Evolutionary conservation across 2,888 invertebrate genomes (phyloP).

Genomic region (Augochlorella aurata): DNA sequence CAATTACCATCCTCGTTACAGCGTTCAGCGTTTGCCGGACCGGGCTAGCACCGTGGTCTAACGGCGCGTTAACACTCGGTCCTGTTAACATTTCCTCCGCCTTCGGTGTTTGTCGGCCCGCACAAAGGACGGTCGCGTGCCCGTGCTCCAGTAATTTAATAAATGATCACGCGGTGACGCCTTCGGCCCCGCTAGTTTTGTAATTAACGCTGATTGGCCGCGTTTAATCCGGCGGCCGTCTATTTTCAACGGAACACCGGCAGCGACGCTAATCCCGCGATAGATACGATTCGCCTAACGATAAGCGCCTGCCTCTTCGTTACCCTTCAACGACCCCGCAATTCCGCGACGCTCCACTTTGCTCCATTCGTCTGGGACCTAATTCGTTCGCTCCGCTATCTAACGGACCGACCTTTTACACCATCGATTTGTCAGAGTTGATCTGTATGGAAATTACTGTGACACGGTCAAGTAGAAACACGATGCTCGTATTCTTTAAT

Average conservation of each 20-base stretch:
- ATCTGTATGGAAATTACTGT: too few relatives aligned
- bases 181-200: slow-evolving; percentile 12
- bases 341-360: background rate
- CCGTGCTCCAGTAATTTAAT: slow-evolving; percentile 31
- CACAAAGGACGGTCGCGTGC: slow-evolving; percentile 16
- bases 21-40: background rate
- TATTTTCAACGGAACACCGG: background rate
- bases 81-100: slow-evolving; percentile 14
- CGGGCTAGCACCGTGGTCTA: background rate
- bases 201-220: slow-evolving; percentile 41
- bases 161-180: slow-evolving; percentile 11
- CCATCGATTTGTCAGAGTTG: too few relatives aligned
- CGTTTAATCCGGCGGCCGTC: slow-evolving; percentile 8
- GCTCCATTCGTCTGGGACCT: background rate
- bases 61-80: background rate
- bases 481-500: too few relatives aligned
- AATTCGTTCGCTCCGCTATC: background rate
- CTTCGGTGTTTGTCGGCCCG: slow-evolving; percentile 7
- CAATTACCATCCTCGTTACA: slow-evolving; percentile 31
- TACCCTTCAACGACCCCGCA: background rate
- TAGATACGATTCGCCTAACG: background rate
- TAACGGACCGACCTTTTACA: background rate
- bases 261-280: background rate
- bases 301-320: slow-evolving; percentile 31
- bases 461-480: too few relatives aligned